Conservation (phyloP, 2,113 vertebrate genomes). For the Perca schrenkii region DNA sequence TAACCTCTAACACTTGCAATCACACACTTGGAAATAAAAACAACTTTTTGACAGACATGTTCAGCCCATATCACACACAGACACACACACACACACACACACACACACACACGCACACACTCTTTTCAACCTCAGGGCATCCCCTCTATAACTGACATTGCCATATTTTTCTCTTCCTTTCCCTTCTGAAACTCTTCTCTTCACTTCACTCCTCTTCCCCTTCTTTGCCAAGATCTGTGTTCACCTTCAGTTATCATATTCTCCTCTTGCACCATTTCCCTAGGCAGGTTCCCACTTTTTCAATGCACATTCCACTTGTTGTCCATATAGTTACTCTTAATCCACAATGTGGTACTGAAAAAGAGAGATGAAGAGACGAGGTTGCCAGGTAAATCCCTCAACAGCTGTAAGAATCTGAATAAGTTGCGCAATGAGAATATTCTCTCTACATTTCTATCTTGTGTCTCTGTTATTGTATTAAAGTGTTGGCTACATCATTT, state of each 20-base stretch:
- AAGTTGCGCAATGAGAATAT: neutral
- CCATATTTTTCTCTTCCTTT: slow-evolving; percentile 31
- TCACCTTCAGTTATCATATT: slow-evolving; percentile 18
- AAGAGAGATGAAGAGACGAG: neutral
- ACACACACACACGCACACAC: slow-evolving; percentile 4
- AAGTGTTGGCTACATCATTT: neutral
- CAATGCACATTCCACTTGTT: neutral
- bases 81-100: neutral
- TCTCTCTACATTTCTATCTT: neutral
- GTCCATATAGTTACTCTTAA: slow-evolving; percentile 2
- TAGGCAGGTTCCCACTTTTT: neutral
- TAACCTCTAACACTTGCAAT: slow-evolving; percentile 33
- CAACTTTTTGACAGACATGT: slow-evolving; percentile 39
- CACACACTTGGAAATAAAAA: slow-evolving; percentile 3
- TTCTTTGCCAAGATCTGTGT: slow-evolving; percentile 1
- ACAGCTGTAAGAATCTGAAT: slow-evolving; percentile 18
- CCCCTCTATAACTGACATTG: slow-evolving; percentile 31
- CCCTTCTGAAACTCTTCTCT: slow-evolving; percentile 12
- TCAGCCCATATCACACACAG: slow-evolving; percentile 18
- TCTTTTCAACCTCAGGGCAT: slow-evolving; percentile 42
- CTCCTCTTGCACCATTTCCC: neutral
- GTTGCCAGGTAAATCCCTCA: slow-evolving; percentile 16
- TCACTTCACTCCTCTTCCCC: slow-evolving; percentile 3
- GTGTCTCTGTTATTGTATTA: neutral
- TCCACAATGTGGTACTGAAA: neutral